Evolutionary conservation across 2,113 vertebrate species (phyloP).

Genomic region (Megaptera novaeangliae): DNA sequence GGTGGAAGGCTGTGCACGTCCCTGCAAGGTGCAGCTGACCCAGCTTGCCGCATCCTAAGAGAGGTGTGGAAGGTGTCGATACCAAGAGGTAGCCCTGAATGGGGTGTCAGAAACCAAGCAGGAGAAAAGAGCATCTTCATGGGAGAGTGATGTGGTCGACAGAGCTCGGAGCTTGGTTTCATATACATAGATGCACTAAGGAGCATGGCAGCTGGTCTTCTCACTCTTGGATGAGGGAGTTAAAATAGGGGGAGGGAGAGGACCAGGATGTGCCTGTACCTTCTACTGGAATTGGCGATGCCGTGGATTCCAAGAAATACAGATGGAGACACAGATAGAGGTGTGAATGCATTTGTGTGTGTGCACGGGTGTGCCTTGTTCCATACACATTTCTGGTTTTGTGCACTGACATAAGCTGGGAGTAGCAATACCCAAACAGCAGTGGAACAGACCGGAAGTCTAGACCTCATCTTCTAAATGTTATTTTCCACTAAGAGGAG

Average conservation of each 20-base stretch:
- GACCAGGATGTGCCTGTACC: too few species aligned
- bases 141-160: neutral
- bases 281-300: neutral
- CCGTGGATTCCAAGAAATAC: neutral
- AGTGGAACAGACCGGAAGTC: neutral
- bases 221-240: neutral
- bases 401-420: neutral
- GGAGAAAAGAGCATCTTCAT: neutral
- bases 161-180: neutral
- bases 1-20: neutral
- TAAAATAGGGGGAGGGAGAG: neutral
- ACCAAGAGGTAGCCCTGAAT: neutral
- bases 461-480: neutral
- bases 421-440: too few species aligned
- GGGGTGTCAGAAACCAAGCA: neutral
- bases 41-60: too few species aligned
- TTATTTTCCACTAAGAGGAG: neutral
- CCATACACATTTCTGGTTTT: neutral
- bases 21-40: neutral
- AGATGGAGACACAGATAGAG: neutral
- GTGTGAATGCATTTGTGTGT: neutral
- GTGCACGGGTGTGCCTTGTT: too few species aligned
- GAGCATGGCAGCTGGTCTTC: neutral
- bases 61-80: too few species aligned
- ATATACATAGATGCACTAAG: neutral